These are phyloP conservation scores for Allolobophora icterica DNA, from an alignment of 2,888 invertebrate species.

Conservation along the genomic window DNA sequence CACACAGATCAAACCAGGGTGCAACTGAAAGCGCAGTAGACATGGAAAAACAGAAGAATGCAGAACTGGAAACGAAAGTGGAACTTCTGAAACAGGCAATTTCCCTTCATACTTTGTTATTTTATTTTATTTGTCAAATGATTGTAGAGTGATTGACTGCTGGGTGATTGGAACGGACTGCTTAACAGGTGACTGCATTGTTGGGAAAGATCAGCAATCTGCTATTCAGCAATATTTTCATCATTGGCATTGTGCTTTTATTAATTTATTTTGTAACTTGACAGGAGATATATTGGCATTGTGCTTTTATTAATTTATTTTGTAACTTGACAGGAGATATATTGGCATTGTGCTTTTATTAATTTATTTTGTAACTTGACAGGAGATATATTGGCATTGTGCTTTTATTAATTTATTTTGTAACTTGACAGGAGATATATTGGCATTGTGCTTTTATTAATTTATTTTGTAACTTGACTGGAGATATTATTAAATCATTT, in stretches of 20 bases:
- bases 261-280: background rate
- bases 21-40: conserved; percentile 55
- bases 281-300: background rate
- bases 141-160: background rate
- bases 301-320: no score
- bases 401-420: no score
- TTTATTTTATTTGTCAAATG: background rate
- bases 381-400: no score
- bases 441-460: no score
- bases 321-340: no score
- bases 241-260: background rate
- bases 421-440: no score
- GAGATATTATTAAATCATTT: no score
- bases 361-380: no score
- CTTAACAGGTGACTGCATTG: background rate
- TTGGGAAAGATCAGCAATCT: background rate
- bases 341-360: no score
- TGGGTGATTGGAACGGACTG: background rate
- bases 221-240: background rate
- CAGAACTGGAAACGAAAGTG: conserved; percentile 55
- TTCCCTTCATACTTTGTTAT: background rate
- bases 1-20: conserved; percentile 56
- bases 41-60: conserved; percentile 53
- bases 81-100: conserved; percentile 52
- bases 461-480: no score